Conservation (phyloP, 2,113 vertebrate species). For the Myrmecobius fasciatus region DNA sequence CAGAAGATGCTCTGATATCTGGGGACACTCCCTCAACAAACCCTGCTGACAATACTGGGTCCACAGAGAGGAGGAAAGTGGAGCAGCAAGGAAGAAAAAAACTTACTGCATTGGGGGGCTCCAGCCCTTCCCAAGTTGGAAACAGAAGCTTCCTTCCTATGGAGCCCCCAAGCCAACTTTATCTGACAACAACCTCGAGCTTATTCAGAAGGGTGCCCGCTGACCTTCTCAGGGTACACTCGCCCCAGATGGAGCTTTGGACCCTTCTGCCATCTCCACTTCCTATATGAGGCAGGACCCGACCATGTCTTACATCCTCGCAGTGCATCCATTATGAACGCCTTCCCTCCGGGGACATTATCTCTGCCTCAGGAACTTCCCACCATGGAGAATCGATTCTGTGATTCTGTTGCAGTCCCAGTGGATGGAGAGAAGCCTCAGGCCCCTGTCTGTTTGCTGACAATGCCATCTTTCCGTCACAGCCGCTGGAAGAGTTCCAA, state of each 20-base stretch:
- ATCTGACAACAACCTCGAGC: background rate
- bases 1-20: background rate
- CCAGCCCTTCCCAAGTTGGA: background rate
- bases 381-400: conserved; percentile 80
- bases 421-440: conserved; percentile 74
- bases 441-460: conserved; percentile 65
- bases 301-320: conserved; percentile 77
- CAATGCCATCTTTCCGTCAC: conserved; percentile 26
- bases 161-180: background rate
- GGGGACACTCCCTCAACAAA: background rate
- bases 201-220: background rate
- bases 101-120: background rate
- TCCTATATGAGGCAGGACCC: conserved; percentile 75
- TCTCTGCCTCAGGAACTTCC: conserved; percentile 80
- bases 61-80: background rate
- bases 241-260: conserved; percentile 53
- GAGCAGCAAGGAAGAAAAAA: background rate
- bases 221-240: background rate
- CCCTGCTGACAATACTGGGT: accelerated
- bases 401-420: conserved; percentile 69
- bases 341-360: conserved; percentile 78
- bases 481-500: conserved; percentile 61
- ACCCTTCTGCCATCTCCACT: conserved; percentile 65
- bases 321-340: conserved; percentile 81
- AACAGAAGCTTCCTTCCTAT: background rate